Base-by-base conservation (phyloP, 2,113 vertebrate genomes). In the Rousettus leschenaultii region DNA sequence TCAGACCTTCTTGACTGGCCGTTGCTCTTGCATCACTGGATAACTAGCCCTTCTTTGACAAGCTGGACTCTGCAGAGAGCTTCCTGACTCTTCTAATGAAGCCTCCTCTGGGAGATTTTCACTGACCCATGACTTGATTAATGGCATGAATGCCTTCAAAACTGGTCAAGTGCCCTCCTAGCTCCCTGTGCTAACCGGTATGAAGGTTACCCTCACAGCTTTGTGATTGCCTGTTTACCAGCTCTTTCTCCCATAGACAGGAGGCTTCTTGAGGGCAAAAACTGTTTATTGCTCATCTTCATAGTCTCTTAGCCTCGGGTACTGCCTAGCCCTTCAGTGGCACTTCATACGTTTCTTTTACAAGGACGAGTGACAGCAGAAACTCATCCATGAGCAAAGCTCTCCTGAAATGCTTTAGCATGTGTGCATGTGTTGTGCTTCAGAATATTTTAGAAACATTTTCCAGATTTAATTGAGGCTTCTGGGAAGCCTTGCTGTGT, bases 401-500 rank as follows among this genome's bases (percentile, higher is more conserved):
- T 68, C 95, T 82, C 61, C 86, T 40, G 45, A 89, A 98, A 97
- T 51, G 45, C 88, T 94, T 92, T n/a, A 66, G 96, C 78, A 45
- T 91, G 96, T 97, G 43, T 95, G 92, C 92, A 16, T 95, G 94
- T 93, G 82, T 91, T 94, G 73, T 92, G 89, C 94, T 86, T 87
- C 73, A 70, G 98, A 95, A 96, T 97, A 93, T 95, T 87, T 93
- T 97, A 96, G 96, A 98, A 98, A 83, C 92, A 70, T 93, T 97
- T 94, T 97, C 97, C 96, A 84, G 97, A 97, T 97, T 98, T 98
- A 95, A 97, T 78, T 97, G 97, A 97, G 95, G 96, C 97, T 97
- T 98, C 97, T 98, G 97, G 96, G 95, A 98, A 98, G 91, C 35
- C 97, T 97, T 95, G 94, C 97, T 97, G 93, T 96, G 96, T 83